Evolutionary conservation across 2,113 vertebrate genomes (phyloP), one percentile per base, ranked within the genome.

Genomic region (Neolamprologus devosi): DNA sequence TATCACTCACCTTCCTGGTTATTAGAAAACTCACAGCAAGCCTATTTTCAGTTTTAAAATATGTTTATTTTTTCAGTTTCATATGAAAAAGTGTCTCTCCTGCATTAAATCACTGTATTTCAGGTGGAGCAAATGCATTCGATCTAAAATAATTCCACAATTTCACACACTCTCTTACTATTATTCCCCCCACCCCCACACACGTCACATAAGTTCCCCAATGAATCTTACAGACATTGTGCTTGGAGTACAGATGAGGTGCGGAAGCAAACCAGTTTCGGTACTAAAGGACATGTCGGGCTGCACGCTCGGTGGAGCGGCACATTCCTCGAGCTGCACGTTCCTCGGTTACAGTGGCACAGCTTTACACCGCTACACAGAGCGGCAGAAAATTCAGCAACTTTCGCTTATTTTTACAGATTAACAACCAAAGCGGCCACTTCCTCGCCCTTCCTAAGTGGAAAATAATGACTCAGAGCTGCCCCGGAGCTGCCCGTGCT

Each of bases 41-140:
- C 17, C n/a, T 23, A 6, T 12, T 86, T 88, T 91, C 63, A 90
- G 78, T 90, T 91, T 88, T 79, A 84, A 94, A 93, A 91, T 86
- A 89, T 84, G 58, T 95, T 95, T 95, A 87, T 92, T 94, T 93
- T 83, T 90, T 91, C 80, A 89, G 47, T 88, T 92, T 91, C 84
- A 90, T 88, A 93, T 93, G 89, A 92, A 95, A 95, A 73, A 92
- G 89, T 54, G 54, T 63, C 51, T 89, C 80, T 28, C 26, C 47
- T 85, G 80, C 82, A 89, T 78, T 79, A 51, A 40, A 86, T 88
- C 35, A 17, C 33, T 60, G 58, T 51, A 42, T 88, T 84, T 89
- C 78, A 89, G 14, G 58, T 47, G 53, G 42, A 68, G 17, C 54
- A 80, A 78, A 89, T 21, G 42, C 78, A 80, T 63, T 88, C 17